A percentile compares a stretch with the other conserved stretches of the same genome.
Evolutionary conservation across 2,888 invertebrate genomes (phyloP).

Genomic region (Dichetophora obliterata): DNA sequence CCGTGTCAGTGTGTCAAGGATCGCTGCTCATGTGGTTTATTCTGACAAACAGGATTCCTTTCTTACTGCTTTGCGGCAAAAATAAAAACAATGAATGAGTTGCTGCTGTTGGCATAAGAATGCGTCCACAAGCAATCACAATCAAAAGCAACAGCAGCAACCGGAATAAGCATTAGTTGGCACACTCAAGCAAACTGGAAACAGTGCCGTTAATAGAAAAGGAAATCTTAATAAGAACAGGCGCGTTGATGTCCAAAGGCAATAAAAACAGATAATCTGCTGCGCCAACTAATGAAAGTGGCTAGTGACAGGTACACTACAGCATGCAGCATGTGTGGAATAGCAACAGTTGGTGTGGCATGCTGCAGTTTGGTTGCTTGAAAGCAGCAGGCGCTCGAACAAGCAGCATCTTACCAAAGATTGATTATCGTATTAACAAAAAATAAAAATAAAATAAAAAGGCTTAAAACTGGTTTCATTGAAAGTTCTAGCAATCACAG

Average conservation of each 20-base stretch:
- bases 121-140: constrained; percentile 1
- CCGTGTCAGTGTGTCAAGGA: constrained; percentile 45
- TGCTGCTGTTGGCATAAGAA: neutral
- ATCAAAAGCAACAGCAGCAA: neutral
- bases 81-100: neutral
- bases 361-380: no score
- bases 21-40: neutral
- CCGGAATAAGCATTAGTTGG: neutral
- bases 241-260: neutral
- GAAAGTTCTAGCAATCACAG: no score
- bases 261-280: neutral
- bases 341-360: no score
- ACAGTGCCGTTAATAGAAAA: constrained; percentile 35
- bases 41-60: constrained; percentile 29
- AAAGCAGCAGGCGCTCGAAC: no score
- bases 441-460: no score
- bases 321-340: neutral
- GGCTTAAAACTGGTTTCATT: no score
- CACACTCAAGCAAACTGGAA: neutral
- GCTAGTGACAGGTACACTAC: neutral
- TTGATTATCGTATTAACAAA: no score
- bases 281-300: constrained; percentile 11
- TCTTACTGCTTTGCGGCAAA: neutral
- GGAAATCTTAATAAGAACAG: constrained; percentile 31
- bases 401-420: no score